A percentile compares a stretch with the other conserved stretches of the same genome.
These are phyloP conservation scores for Zygothrica quintamaculata DNA, from an alignment of 2,888 invertebrate species.

Conservation along the genomic window DNA sequence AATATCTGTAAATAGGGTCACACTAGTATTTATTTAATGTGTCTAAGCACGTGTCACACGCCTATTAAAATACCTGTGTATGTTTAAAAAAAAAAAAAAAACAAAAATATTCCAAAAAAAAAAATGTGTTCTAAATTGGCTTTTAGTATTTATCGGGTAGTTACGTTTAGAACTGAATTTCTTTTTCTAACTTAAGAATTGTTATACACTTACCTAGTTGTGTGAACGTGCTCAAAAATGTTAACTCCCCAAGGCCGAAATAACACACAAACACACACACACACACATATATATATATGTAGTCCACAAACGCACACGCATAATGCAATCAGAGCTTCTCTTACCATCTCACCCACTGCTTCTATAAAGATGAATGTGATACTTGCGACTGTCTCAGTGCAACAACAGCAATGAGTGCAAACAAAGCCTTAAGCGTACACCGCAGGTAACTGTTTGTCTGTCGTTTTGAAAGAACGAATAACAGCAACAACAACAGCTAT, in stretches of 20 bases:
- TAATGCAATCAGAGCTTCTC: slow-evolving; percentile 19
- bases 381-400: slow-evolving; percentile 8
- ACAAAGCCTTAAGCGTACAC: slow-evolving; percentile 32
- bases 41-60: too few species aligned
- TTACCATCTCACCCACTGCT: not conserved
- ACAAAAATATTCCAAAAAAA: too few species aligned
- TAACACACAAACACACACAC: slow-evolving; percentile 7
- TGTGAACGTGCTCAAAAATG: slow-evolving; percentile 7
- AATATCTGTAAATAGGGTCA: too few species aligned
- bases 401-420: slow-evolving; percentile 34
- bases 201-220: not conserved
- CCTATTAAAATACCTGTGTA: too few species aligned
- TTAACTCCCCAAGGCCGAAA: slow-evolving; percentile 35
- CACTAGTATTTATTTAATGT: too few species aligned
- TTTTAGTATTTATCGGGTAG: slow-evolving; percentile 39
- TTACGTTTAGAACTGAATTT: slow-evolving; percentile 4
- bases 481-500: not conserved
- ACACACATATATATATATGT: not conserved
- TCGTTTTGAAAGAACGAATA: too few species aligned
- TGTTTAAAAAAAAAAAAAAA: too few species aligned
- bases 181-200: not conserved
- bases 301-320: slow-evolving; percentile 4
- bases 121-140: slow-evolving; percentile 1
- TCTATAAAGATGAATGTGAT: slow-evolving; percentile 22
- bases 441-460: slow-evolving; percentile 20